Percentiles rank a stretch among this genome's conserved stretches.
phyloP scores from a whole-genome alignment of 2,797 vertebrate species.

The Danio albolineatus region DNA sequence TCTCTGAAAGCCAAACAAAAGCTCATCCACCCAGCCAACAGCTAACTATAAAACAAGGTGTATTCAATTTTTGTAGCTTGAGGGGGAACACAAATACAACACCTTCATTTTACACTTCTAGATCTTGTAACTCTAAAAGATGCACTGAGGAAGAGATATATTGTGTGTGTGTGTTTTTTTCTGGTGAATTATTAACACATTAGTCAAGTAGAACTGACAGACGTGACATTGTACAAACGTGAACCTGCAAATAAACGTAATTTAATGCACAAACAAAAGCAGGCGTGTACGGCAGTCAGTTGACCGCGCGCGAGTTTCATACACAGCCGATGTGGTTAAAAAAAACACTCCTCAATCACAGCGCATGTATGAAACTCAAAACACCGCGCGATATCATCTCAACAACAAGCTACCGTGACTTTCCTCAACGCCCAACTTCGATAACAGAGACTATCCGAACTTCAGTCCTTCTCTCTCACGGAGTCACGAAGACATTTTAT shows the following conservation, averaged over 20 bases:
- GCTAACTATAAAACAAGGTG: conserved; percentile 5
- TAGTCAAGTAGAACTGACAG: conserved; percentile 1
- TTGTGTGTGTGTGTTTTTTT: not conserved
- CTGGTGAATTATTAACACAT: not conserved
- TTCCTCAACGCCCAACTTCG: not conserved
- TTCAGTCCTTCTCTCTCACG: not conserved
- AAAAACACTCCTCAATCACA: conserved; percentile 6
- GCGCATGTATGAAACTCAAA: conserved; percentile 26
- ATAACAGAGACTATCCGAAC: conserved; percentile 8
- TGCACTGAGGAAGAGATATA: not conserved
- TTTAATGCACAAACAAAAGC: not conserved
- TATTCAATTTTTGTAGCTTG: not conserved
- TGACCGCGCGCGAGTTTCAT: conserved; percentile 28
- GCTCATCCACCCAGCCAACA: not conserved
- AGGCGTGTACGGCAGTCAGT: conserved; percentile 13
- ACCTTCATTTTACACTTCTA: not conserved
- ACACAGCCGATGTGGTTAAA: conserved; percentile 21
- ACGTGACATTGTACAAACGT: not conserved
- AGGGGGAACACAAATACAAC: not conserved
- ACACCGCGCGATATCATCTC: not conserved
- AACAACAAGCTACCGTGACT: not conserved
- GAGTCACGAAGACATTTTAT: conserved; percentile 18
- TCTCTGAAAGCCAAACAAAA: conserved; percentile 1
- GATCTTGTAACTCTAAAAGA: not conserved
- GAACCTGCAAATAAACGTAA: not conserved